Evolutionary conservation across 2,797 vertebrate species (phyloP).

Genomic region (Anguilla pacifica): DNA sequence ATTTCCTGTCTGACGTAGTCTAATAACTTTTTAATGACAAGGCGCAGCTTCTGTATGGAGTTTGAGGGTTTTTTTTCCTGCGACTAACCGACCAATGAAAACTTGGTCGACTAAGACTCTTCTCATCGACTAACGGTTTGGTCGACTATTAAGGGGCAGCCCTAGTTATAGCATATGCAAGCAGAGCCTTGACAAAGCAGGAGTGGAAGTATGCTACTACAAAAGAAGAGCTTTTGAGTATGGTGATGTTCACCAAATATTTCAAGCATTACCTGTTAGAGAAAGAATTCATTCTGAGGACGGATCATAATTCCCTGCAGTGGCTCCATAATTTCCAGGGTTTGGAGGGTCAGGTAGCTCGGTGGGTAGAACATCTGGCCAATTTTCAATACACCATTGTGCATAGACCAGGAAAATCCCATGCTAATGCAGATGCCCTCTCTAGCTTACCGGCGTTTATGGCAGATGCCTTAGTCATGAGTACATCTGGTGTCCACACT

Average conservation of each 20-base stretch:
- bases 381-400: slow-evolving; percentile 37
- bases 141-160: too few species aligned
- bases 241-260: slow-evolving; percentile 25
- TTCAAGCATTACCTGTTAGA: slow-evolving; percentile 32
- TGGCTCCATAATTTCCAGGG: slow-evolving; percentile 38
- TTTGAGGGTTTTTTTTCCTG: too few species aligned
- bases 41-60: too few species aligned
- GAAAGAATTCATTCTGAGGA: slow-evolving; percentile 28
- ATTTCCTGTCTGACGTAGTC: too few species aligned
- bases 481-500: too few species aligned
- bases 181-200: too few species aligned
- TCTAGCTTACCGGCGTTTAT: not conserved
- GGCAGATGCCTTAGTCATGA: too few species aligned
- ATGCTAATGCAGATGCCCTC: slow-evolving; percentile 37
- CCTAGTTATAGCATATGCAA: too few species aligned
- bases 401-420: slow-evolving; percentile 25
- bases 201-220: not conserved
- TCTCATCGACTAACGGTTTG: too few species aligned
- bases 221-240: slow-evolving; percentile 28
- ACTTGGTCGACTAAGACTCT: too few species aligned
- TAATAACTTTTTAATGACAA: too few species aligned
- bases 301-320: slow-evolving; percentile 26
- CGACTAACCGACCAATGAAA: too few species aligned
- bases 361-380: slow-evolving; percentile 35
- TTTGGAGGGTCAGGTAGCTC: slow-evolving; percentile 30